Percentiles rank a stretch among this genome's conserved stretches.
These are phyloP conservation scores for Neosilurus hyrtlii DNA, from an alignment of 2,797 vertebrate genomes.

Conservation along the genomic window DNA sequence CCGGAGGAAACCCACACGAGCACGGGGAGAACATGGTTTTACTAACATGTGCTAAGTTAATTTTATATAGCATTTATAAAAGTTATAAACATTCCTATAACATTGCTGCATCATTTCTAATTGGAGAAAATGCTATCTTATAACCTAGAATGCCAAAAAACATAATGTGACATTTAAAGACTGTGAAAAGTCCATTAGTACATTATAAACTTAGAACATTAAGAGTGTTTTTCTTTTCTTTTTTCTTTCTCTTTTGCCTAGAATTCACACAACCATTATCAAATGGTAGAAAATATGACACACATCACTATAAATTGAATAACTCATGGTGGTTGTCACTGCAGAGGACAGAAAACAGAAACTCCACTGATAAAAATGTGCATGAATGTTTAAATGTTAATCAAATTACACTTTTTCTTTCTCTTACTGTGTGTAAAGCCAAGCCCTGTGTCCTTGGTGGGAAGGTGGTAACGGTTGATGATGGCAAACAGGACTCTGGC, in stretches of 20 bases:
- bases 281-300: background rate
- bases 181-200: background rate
- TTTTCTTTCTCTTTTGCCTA: background rate
- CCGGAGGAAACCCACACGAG: no score
- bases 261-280: background rate
- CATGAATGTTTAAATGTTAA: constrained; percentile 1
- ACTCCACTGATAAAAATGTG: constrained; percentile 3
- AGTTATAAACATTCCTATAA: background rate
- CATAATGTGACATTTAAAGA: no score
- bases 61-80: background rate
- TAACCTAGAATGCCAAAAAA: background rate
- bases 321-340: background rate
- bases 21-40: no score
- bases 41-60: no score
- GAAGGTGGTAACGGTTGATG: no score
- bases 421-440: background rate
- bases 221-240: no score
- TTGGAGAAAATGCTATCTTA: background rate
- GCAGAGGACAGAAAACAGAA: background rate
- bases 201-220: background rate
- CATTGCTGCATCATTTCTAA: background rate
- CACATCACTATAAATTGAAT: background rate
- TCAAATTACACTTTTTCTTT: background rate
- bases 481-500: no score
- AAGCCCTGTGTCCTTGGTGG: no score